Evolutionary conservation across 2,113 vertebrate species (phyloP).

Genomic region (Tetraodon nigroviridis): DNA sequence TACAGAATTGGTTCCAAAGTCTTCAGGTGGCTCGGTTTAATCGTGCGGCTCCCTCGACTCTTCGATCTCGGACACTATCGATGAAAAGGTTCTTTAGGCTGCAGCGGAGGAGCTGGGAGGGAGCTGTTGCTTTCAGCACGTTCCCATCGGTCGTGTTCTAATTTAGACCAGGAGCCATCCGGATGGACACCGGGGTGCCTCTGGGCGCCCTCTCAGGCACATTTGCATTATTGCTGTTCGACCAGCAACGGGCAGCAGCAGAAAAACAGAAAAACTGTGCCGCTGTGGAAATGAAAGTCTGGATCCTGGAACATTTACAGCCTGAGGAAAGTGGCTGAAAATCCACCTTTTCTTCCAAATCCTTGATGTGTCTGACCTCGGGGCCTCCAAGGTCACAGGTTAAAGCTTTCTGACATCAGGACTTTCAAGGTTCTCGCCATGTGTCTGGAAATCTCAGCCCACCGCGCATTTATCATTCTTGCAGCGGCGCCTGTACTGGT

Average conservation of each 20-base stretch:
- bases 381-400: constrained; percentile 45
- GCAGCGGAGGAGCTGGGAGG: background rate
- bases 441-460: constrained; percentile 16
- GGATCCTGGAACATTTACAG: too few relatives aligned
- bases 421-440: constrained; percentile 1
- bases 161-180: background rate
- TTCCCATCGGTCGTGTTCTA: constrained; percentile 9
- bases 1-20: constrained; percentile 25
- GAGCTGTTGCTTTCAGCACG: constrained; percentile 18
- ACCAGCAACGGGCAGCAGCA: constrained; percentile 13
- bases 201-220: constrained; percentile 31
- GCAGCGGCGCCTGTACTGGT: too few relatives aligned
- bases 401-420: constrained; percentile 19
- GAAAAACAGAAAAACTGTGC: background rate
- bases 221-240: constrained; percentile 21
- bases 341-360: constrained; percentile 20
- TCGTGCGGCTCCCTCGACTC: constrained; percentile 27
- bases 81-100: constrained; percentile 18
- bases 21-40: constrained; percentile 13
- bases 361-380: constrained; percentile 37
- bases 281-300: background rate
- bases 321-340: background rate
- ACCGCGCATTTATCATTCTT: background rate
- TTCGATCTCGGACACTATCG: constrained; percentile 18
- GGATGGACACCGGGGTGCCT: constrained; percentile 13